These are phyloP conservation scores for Pterocles burchelli DNA, from an alignment of 2,113 vertebrate species.

Conservation along the genomic window DNA sequence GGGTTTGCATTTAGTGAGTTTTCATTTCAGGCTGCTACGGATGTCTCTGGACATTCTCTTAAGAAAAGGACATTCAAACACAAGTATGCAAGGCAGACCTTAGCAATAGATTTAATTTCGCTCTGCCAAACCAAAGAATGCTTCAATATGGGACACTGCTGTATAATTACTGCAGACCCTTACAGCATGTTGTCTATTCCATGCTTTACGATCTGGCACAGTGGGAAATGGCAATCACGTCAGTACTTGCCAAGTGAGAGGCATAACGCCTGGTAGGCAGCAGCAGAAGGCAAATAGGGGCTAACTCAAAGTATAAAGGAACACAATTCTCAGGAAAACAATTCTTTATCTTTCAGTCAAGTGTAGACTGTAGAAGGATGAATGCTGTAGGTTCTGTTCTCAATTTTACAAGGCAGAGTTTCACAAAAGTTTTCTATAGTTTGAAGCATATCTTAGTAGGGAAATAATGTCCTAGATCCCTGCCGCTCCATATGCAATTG, in stretches of 20 bases:
- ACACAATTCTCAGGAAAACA: slow-evolving; percentile 36
- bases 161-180: not conserved
- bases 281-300: not conserved
- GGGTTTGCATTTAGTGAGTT: slow-evolving; percentile 34
- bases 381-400: not conserved
- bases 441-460: not conserved
- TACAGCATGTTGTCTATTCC: not conserved
- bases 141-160: not conserved
- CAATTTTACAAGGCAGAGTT: not conserved
- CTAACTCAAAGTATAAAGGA: not conserved
- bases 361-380: not conserved
- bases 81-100: not conserved
- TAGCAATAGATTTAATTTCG: not conserved
- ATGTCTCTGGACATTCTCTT: not conserved
- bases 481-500: not conserved
- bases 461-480: not conserved
- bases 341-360: not conserved
- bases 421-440: not conserved
- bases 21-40: slow-evolving; percentile 39
- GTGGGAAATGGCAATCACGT: not conserved
- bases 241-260: not conserved
- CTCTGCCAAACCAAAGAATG: slow-evolving; percentile 40
- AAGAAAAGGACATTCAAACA: not conserved
- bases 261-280: not conserved
- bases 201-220: not conserved